These are phyloP conservation scores for Zaprionus ghesquierei DNA, from an alignment of 1,140 invertebrate species.

Conservation along the genomic window DNA sequence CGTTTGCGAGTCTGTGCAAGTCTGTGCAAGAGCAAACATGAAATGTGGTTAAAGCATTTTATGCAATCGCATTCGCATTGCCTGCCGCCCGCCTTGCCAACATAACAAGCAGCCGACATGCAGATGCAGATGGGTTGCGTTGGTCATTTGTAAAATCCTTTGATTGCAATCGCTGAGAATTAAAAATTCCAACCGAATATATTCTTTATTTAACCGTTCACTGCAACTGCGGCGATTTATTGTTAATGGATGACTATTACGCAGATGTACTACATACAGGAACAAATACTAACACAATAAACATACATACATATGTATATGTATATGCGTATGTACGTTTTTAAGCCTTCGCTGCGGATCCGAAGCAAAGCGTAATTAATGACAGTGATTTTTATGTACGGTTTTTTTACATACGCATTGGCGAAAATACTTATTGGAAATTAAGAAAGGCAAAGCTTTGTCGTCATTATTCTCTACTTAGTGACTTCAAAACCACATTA, in stretches of 20 bases:
- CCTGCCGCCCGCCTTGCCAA: slow-evolving; percentile 14
- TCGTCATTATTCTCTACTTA: not conserved
- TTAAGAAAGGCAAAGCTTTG: not conserved
- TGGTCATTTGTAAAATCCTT: slow-evolving; percentile 62
- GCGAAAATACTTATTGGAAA: not conserved
- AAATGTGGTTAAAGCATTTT: slow-evolving; percentile 57
- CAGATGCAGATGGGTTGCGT: slow-evolving; percentile 25
- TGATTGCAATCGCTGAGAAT: slow-evolving; percentile 55
- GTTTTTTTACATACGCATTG: not conserved
- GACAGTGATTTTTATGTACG: slow-evolving; percentile 13
- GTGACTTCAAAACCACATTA: not conserved
- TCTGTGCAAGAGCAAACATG: slow-evolving; percentile 37
- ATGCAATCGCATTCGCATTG: slow-evolving; percentile 54
- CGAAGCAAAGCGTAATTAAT: not conserved
- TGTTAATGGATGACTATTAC: slow-evolving; percentile 48
- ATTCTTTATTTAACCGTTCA: slow-evolving; percentile 49
- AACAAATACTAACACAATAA: too few species aligned
- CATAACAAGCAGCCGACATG: slow-evolving; percentile 39
- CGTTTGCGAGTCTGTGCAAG: slow-evolving; percentile 1
- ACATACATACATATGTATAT: not conserved
- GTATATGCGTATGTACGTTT: not conserved
- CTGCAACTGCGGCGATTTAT: slow-evolving; percentile 38
- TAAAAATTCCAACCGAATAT: slow-evolving; percentile 53
- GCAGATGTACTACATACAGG: not conserved
- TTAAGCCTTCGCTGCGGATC: not conserved